These are phyloP conservation scores for Limnodromus scolopaceus DNA, from an alignment of 2,797 vertebrate genomes.

Conservation along the genomic window DNA sequence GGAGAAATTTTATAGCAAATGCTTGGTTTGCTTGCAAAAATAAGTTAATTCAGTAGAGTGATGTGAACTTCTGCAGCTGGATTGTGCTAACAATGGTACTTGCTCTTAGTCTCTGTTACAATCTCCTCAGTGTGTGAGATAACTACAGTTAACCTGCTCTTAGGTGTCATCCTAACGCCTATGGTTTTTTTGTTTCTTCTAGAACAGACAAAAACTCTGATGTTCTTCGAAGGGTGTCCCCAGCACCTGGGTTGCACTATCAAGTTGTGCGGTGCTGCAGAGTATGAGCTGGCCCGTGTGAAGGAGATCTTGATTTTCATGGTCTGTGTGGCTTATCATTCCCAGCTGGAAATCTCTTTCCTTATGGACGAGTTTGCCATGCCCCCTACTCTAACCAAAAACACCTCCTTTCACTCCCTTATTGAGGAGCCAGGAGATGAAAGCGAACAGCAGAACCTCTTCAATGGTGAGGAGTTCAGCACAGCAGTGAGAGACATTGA, in stretches of 20 bases:
- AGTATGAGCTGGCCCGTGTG: slow-evolving; percentile 94
- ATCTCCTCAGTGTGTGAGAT: neutral
- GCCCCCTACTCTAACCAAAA: slow-evolving; percentile 90
- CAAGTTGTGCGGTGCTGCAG: slow-evolving; percentile 91
- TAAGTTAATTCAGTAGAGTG: neutral
- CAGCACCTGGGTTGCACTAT: slow-evolving; percentile 95
- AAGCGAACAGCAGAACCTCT: slow-evolving; percentile 61
- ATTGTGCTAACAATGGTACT: neutral
- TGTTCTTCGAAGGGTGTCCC: slow-evolving; percentile 97
- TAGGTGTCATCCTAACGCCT: neutral
- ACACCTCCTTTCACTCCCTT: slow-evolving; percentile 87
- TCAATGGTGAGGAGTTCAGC: slow-evolving; percentile 66
- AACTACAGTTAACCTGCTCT: neutral
- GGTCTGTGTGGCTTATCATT: slow-evolving; percentile 97
- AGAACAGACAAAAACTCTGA: slow-evolving; percentile 93
- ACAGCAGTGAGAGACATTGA: slow-evolving; percentile 75
- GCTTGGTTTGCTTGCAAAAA: neutral
- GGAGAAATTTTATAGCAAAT: neutral
- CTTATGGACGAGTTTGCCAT: slow-evolving; percentile 99
- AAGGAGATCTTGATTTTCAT: slow-evolving; percentile 97
- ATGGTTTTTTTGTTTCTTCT: neutral
- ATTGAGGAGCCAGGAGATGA: slow-evolving; percentile 83
- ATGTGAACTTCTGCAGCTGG: neutral
- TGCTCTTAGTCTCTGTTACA: neutral
- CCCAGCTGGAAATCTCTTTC: slow-evolving; percentile 98